Conservation (phyloP, 2,888 invertebrate species). For the Hipparchia sbordonii region DNA sequence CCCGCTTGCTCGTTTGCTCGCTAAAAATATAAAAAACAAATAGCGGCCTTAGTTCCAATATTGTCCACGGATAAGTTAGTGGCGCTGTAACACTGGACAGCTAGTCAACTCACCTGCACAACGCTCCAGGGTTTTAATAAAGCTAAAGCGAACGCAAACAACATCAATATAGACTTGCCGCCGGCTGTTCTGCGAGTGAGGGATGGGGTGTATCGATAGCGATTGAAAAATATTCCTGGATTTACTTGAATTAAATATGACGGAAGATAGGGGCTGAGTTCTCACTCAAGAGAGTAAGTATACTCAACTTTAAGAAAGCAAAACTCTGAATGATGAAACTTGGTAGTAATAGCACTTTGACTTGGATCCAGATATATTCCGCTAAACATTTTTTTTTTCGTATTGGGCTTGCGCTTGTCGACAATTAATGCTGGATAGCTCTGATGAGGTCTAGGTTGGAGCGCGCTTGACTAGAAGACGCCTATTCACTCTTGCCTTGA, state of each 20-base stretch:
- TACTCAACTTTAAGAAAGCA: neutral
- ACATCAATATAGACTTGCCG: slow-evolving; percentile 58
- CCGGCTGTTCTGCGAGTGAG: slow-evolving; percentile 2
- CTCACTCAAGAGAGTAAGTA: neutral
- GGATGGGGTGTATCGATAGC: slow-evolving; percentile 1
- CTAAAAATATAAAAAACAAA: too few species aligned
- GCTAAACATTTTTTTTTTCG: too few species aligned
- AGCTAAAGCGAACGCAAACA: slow-evolving; percentile 61
- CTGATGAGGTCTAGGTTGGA: too few species aligned
- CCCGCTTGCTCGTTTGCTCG: too few species aligned
- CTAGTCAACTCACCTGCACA: slow-evolving; percentile 40
- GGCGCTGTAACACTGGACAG: slow-evolving; percentile 29
- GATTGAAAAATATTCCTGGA: neutral
- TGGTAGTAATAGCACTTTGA: neutral
- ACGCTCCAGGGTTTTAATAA: slow-evolving; percentile 53
- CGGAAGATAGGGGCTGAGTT: too few species aligned
- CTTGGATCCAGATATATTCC: too few species aligned
- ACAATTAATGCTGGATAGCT: too few species aligned
- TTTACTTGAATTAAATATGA: neutral
- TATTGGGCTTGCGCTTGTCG: too few species aligned
- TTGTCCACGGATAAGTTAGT: too few species aligned
- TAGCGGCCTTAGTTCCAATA: too few species aligned
- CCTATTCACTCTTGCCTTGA: too few species aligned
- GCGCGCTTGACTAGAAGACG: too few species aligned
- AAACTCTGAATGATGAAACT: neutral